Conservation (phyloP, 1,140 invertebrate species). For the Atopsyche davidsoni region DNA sequence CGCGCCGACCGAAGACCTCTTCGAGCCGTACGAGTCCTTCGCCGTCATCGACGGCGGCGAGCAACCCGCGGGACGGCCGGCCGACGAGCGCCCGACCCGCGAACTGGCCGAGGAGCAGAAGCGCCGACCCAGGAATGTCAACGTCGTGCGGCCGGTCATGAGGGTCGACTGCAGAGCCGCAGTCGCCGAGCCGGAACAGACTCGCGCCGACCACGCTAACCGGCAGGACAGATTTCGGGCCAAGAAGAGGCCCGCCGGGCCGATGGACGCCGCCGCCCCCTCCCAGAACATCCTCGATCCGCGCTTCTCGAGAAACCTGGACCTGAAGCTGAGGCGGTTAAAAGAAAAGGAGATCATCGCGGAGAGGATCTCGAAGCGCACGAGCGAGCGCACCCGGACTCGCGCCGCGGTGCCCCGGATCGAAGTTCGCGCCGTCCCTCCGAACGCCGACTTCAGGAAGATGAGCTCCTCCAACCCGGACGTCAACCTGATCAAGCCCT, state of each 20-base stretch:
- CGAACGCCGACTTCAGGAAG: constrained; percentile 29
- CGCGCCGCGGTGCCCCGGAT: constrained; percentile 36
- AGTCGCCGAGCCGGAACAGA: constrained; percentile 11
- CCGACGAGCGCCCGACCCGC: constrained; percentile 9
- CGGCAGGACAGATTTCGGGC: constrained; percentile 29
- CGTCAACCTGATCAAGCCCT: constrained; percentile 22
- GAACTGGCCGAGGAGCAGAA: constrained; percentile 3
- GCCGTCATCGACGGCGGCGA: constrained; percentile 46
- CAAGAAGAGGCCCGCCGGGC: constrained; percentile 31
- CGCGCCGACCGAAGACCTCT: constrained; percentile 35
- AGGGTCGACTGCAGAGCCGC: constrained; percentile 27
- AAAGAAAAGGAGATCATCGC: constrained; percentile 51
- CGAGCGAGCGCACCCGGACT: constrained; percentile 30
- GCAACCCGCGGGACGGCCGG: constrained; percentile 29
- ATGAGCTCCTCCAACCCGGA: constrained; percentile 36
- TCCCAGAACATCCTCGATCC: constrained; percentile 39
- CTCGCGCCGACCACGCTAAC: constrained; percentile 30
- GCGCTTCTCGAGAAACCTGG: constrained; percentile 57
- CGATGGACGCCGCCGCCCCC: constrained; percentile 31
- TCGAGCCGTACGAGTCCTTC: constrained; percentile 41
- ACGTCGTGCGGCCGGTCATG: constrained; percentile 38
- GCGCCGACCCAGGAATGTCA: constrained; percentile 22
- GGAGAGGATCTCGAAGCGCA: constrained; percentile 37
- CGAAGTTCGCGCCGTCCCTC: constrained; percentile 30
- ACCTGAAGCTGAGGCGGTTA: constrained; percentile 57